phyloP scores from a whole-genome alignment of 2,113 vertebrate genomes.

The Hemichromis elongatus region DNA sequence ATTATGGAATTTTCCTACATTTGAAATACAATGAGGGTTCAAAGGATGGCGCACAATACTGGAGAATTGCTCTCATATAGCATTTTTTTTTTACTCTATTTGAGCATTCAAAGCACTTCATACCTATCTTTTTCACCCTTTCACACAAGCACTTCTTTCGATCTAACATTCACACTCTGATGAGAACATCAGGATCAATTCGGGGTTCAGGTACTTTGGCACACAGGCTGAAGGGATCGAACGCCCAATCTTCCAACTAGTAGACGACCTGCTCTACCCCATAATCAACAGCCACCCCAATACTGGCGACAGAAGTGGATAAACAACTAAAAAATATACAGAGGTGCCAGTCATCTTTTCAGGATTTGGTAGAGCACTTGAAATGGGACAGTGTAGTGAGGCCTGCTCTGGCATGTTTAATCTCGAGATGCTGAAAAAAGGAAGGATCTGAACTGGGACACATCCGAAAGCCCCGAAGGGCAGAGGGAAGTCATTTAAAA shows the following conservation, averaged over 20 bases:
- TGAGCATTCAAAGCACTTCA: background rate
- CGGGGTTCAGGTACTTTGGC: too few relatives aligned
- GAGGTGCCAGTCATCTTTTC: background rate
- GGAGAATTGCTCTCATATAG: background rate
- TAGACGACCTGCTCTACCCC: background rate
- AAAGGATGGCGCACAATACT: background rate
- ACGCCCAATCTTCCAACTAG: fast-evolving
- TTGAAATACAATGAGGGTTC: background rate
- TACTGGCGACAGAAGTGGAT: background rate
- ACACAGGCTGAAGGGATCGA: background rate
- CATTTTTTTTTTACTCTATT: background rate
- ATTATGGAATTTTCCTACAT: background rate
- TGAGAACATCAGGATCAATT: too few relatives aligned
- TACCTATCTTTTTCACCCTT: background rate
- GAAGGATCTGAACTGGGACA: background rate
- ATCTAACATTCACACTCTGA: too few relatives aligned
- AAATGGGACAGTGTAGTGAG: background rate
- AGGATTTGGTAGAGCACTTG: background rate
- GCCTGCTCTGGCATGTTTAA: background rate
- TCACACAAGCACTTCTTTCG: too few relatives aligned
- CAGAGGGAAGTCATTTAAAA: conserved; percentile 1
- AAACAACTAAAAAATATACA: background rate
- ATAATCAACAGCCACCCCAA: background rate
- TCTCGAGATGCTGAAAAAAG: background rate
- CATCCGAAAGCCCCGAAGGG: background rate